phyloP scores from a whole-genome alignment of 2,888 invertebrate genomes.

The Rapana venosa region DNA sequence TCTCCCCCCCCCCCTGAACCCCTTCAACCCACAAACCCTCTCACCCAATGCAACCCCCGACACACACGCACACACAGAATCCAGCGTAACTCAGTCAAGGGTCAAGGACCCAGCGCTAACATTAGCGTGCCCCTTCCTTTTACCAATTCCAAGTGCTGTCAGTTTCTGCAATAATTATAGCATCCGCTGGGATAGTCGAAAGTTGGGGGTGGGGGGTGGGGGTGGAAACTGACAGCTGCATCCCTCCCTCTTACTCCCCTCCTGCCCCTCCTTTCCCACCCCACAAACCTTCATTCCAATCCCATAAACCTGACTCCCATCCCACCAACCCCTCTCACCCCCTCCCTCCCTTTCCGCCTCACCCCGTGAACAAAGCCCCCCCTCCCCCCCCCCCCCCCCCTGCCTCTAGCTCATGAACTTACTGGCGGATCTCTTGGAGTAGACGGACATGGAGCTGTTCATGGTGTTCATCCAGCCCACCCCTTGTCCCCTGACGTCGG shows the following conservation, averaged over 20 bases:
- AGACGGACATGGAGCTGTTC: constrained; percentile 85
- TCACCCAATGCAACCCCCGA: no score
- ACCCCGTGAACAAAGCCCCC: background rate
- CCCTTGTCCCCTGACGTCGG: constrained; percentile 51
- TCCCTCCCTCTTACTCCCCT: background rate
- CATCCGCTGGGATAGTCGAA: no score
- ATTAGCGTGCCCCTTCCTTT: no score
- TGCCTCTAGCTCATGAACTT: constrained; percentile 16
- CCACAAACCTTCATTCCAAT: background rate
- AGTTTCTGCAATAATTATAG: no score
- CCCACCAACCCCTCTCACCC: background rate
- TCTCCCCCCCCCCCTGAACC: no score
- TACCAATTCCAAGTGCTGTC: no score
- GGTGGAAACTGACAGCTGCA: no score
- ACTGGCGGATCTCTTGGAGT: constrained; percentile 80
- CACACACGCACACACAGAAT: no score
- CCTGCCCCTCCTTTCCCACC: background rate
- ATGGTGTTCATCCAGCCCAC: constrained; percentile 92
- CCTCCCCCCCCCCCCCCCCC: background rate
- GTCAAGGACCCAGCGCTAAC: no score
- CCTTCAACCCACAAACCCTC: no score
- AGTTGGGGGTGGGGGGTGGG: no score
- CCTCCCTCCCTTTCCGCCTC: background rate
- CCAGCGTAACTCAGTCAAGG: no score
- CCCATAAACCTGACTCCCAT: background rate